Conservation (phyloP, 35 echinoderm and acorn worm species). For the Eucidaris tribuloides region DNA sequence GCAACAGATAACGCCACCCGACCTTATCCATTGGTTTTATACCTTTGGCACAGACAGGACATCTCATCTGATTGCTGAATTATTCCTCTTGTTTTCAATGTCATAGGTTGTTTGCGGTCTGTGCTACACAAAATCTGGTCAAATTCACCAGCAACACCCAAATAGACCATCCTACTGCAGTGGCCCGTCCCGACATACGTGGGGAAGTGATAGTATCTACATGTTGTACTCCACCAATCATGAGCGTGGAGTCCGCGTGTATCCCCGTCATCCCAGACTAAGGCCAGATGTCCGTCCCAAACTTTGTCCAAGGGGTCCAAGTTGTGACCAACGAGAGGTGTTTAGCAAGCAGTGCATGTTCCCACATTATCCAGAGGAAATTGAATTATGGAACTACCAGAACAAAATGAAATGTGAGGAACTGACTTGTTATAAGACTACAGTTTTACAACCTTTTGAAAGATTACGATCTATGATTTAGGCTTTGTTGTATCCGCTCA, state of each 20-base stretch:
- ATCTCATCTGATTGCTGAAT: too few relatives aligned
- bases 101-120: slow-evolving; percentile 36
- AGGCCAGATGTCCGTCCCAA: slow-evolving; percentile 38
- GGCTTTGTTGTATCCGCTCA: too few relatives aligned
- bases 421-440: too few relatives aligned
- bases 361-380: slow-evolving; percentile 57
- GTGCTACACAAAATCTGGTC: background rate
- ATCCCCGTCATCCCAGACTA: slow-evolving; percentile 41
- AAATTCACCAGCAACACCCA: background rate
- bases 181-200: background rate
- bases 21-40: too few relatives aligned
- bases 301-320: slow-evolving; percentile 11
- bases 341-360: slow-evolving; percentile 58
- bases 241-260: slow-evolving; percentile 43
- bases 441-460: too few relatives aligned
- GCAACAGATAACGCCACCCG: too few relatives aligned
- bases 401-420: slow-evolving; percentile 55
- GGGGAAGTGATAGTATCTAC: slow-evolving; percentile 13
- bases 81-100: too few relatives aligned
- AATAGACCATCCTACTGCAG: slow-evolving; percentile 25
- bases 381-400: slow-evolving; percentile 62
- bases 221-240: background rate
- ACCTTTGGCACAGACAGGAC: too few relatives aligned
- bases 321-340: slow-evolving; percentile 33
- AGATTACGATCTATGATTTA: too few relatives aligned